Evolutionary conservation across 1,140 invertebrate species (phyloP).

Genomic region (Conus ventricosus): DNA sequence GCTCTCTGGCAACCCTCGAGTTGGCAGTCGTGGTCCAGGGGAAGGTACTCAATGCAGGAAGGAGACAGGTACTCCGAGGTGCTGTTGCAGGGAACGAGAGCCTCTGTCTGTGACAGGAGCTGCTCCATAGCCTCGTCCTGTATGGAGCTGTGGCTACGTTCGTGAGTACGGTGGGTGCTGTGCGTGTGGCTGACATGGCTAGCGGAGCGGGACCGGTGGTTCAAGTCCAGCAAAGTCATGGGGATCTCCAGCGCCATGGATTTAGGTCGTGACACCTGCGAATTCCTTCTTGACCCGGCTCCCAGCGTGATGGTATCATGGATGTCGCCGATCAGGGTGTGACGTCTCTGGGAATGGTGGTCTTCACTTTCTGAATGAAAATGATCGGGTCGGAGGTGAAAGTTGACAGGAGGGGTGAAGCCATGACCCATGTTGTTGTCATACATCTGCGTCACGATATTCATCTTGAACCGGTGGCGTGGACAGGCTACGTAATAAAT

Average conservation of each 20-base stretch:
- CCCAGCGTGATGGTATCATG: neutral
- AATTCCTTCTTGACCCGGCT: neutral
- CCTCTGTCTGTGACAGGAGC: neutral
- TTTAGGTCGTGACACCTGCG: neutral
- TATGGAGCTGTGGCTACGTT: neutral
- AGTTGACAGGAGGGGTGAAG: constrained; percentile 3
- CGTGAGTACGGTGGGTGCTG: neutral
- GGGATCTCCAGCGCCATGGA: constrained; percentile 4
- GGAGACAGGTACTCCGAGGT: constrained; percentile 27
- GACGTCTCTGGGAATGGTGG: neutral
- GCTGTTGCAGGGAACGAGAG: neutral
- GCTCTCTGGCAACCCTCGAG: constrained; percentile 84
- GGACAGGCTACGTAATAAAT: neutral
- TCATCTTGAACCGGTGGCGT: neutral
- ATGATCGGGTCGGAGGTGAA: constrained; percentile 4
- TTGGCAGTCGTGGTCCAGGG: constrained; percentile 88
- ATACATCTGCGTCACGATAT: constrained; percentile 23
- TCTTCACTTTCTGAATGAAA: neutral
- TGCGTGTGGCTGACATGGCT: neutral
- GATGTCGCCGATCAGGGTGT: constrained; percentile 1
- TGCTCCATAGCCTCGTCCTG: constrained; percentile 5
- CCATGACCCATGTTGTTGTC: neutral
- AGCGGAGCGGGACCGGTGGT: neutral
- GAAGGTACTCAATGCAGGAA: constrained; percentile 26
- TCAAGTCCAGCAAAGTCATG: neutral